Evolutionary conservation across 2,797 vertebrate genomes (phyloP).

Genomic region (Argya squamiceps): DNA sequence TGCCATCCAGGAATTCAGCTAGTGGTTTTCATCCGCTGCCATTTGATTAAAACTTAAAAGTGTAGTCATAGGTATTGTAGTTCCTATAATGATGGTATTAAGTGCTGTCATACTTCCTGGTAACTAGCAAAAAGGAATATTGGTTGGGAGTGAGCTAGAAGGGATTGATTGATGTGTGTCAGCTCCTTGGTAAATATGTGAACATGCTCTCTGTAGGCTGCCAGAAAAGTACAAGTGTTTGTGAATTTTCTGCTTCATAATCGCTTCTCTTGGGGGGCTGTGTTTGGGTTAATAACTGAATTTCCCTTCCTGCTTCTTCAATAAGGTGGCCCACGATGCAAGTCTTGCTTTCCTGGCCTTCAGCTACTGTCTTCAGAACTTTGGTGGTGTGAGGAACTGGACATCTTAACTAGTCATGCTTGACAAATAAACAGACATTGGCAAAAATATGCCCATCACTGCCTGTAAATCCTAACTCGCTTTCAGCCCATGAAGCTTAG

Average conservation of each 20-base stretch:
- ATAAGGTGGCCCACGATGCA: conserved; percentile 49
- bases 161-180: neutral
- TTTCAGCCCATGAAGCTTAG: conserved; percentile 27
- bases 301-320: conserved; percentile 59
- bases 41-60: neutral
- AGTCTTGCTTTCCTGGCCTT: conserved; percentile 58
- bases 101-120: neutral
- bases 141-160: neutral
- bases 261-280: neutral
- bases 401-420: conserved; percentile 17
- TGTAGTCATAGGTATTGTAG: neutral
- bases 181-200: neutral
- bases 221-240: neutral
- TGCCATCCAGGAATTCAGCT: neutral
- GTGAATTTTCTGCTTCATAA: neutral
- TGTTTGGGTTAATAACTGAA: conserved; percentile 10
- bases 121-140: neutral
- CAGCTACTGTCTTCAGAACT: conserved; percentile 63
- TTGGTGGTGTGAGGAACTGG: conserved; percentile 60
- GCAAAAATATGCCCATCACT: neutral
- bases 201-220: neutral
- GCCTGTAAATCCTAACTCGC: conserved; percentile 26
- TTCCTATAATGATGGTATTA: neutral
- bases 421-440: conserved; percentile 21
- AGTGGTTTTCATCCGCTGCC: neutral